Conservation (phyloP, 1,140 invertebrate species). For the Arion vulgaris region DNA sequence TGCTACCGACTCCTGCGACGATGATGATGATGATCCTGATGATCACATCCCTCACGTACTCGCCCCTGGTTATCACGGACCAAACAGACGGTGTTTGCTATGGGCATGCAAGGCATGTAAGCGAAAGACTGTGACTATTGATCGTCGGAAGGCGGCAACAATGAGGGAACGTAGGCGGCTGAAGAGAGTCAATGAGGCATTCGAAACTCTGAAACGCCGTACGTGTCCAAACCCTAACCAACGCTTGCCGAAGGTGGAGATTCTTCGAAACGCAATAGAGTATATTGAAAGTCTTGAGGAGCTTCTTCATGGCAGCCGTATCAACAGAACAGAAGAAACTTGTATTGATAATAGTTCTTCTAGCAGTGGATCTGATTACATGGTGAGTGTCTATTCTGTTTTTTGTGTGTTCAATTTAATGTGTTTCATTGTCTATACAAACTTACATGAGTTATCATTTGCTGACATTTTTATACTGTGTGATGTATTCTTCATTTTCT, state of each 20-base stretch:
- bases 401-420: neutral
- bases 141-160: slow-evolving; percentile 96
- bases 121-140: slow-evolving; percentile 92
- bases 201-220: slow-evolving; percentile 92
- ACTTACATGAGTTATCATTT: too few relatives aligned
- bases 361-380: slow-evolving; percentile 65
- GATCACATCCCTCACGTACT: slow-evolving; percentile 72
- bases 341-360: slow-evolving; percentile 60
- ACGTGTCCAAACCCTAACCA: slow-evolving; percentile 96
- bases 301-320: slow-evolving; percentile 71
- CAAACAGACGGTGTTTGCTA: slow-evolving; percentile 83
- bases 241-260: slow-evolving; percentile 96
- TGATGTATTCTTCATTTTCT: too few relatives aligned
- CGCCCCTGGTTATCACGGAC: slow-evolving; percentile 70
- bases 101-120: slow-evolving; percentile 98
- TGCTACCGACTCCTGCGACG: slow-evolving; percentile 50
- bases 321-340: slow-evolving; percentile 52
- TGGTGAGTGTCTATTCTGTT: slow-evolving; percentile 64
- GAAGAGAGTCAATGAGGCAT: slow-evolving; percentile 98
- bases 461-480: too few relatives aligned
- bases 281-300: slow-evolving; percentile 95
- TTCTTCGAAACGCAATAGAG: slow-evolving; percentile 95
- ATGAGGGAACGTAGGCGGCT: slow-evolving; percentile 91
- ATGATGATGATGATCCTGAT: slow-evolving; percentile 53
- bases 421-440: neutral